Evolutionary conservation across 1,140 invertebrate genomes (phyloP).

Genomic region (Euura lappo): DNA sequence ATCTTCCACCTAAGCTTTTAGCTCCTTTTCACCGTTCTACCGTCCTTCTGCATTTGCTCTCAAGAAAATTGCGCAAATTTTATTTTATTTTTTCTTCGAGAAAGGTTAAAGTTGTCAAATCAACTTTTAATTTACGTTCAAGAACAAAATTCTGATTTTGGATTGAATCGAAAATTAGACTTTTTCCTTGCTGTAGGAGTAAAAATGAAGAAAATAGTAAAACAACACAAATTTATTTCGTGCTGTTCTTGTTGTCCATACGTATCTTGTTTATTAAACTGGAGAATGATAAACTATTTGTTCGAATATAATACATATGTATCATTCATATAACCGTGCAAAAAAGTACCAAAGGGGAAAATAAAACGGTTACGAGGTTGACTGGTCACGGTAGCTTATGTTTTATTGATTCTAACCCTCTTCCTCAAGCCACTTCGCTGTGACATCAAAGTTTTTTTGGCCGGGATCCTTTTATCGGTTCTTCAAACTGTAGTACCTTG

Average conservation of each 20-base stretch:
- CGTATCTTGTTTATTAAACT: no score
- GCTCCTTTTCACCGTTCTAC: neutral
- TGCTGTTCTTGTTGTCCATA: no score
- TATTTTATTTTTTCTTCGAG: neutral
- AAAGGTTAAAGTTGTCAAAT: neutral
- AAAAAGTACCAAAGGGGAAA: neutral
- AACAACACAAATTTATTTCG: neutral
- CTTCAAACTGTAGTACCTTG: conserved; percentile 1
- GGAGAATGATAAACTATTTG: neutral
- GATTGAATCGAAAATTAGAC: no score
- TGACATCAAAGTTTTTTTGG: neutral
- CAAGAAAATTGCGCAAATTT: neutral
- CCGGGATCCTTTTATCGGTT: neutral
- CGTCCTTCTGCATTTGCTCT: neutral
- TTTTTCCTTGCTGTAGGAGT: neutral
- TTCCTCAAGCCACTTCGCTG: neutral
- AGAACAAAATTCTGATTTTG: neutral
- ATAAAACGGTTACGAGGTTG: neutral
- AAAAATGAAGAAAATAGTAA: neutral
- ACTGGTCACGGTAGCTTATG: neutral
- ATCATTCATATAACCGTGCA: neutral
- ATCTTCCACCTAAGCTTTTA: neutral
- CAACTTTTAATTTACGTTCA: neutral
- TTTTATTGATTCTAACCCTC: neutral
- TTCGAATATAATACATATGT: neutral